These are phyloP conservation scores for Amphiprion clarkii DNA, from an alignment of 2,797 vertebrate species.

Conservation along the genomic window DNA sequence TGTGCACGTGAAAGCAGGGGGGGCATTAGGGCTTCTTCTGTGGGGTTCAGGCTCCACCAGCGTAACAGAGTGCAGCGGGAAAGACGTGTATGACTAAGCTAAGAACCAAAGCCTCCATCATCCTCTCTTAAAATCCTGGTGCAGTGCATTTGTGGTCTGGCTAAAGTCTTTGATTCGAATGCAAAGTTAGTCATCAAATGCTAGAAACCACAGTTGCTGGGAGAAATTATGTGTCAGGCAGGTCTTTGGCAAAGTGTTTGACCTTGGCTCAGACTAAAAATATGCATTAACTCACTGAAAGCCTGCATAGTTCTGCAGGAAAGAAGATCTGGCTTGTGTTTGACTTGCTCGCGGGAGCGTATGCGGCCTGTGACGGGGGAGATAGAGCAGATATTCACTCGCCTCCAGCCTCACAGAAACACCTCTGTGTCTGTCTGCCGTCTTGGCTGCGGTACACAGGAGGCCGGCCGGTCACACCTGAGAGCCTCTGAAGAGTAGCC, in stretches of 20 bases:
- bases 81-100: constrained; percentile 48
- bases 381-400: constrained; percentile 78
- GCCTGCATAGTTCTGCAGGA: constrained; percentile 73
- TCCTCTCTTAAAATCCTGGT: constrained; percentile 55
- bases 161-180: constrained; percentile 67
- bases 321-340: constrained; percentile 79
- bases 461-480: constrained; percentile 78
- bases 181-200: constrained; percentile 73
- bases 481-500: constrained; percentile 79
- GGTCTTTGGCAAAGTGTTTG: constrained; percentile 73
- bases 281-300: constrained; percentile 78
- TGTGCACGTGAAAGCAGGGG: constrained; percentile 18
- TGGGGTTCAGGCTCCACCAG: constrained; percentile 32
- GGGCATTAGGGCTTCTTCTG: constrained; percentile 56
- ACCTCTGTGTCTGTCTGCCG: constrained; percentile 74
- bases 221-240: constrained; percentile 73
- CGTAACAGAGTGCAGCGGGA: constrained; percentile 33
- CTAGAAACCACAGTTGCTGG: constrained; percentile 69
- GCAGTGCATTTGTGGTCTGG: constrained; percentile 62
- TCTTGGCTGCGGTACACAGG: constrained; percentile 65
- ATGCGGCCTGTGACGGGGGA: constrained; percentile 60
- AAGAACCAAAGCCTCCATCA: constrained; percentile 55
- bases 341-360: constrained; percentile 53
- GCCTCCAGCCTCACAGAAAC: constrained; percentile 68
- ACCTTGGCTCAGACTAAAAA: constrained; percentile 78